phyloP scores from a whole-genome alignment of 2,113 vertebrate species.

The Mobula birostris region DNA sequence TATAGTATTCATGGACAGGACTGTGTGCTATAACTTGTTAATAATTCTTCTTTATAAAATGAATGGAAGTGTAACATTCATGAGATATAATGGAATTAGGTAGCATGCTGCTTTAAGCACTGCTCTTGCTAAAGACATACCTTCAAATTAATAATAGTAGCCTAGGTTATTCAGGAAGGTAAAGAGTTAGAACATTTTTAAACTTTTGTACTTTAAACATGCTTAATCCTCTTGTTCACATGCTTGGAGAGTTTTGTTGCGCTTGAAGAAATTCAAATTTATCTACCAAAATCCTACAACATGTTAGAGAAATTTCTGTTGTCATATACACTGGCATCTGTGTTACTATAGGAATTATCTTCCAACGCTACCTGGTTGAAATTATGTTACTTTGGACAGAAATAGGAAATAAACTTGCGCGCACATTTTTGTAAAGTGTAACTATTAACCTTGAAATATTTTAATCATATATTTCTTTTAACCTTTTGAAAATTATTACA shows the following conservation, averaged over 20 bases:
- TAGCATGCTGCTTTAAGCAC: constrained; percentile 12
- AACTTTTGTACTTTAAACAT: not conserved
- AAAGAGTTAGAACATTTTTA: not conserved
- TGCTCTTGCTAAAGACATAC: not conserved
- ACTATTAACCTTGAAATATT: not conserved
- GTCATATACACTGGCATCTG: not conserved
- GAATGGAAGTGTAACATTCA: not conserved
- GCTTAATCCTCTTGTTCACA: not conserved
- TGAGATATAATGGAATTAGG: not conserved
- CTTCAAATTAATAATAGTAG: not conserved
- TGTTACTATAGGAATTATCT: not conserved
- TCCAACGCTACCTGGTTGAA: not conserved
- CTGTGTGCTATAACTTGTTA: not conserved
- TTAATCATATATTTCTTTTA: not conserved
- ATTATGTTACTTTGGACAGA: not conserved
- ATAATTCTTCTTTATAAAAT: constrained; percentile 11
- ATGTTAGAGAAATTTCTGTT: not conserved
- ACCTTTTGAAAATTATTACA: not conserved
- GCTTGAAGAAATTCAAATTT: not conserved
- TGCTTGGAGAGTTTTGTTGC: too few relatives aligned
- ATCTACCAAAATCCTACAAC: not conserved
- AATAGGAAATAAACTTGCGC: not conserved
- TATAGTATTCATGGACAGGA: not conserved
- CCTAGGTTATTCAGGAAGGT: not conserved
- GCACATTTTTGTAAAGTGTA: not conserved